Percentiles rank a stretch among this genome's conserved stretches.
Evolutionary conservation across 2,113 vertebrate species (phyloP).

Genomic region (Myiozetetes cayanensis): DNA sequence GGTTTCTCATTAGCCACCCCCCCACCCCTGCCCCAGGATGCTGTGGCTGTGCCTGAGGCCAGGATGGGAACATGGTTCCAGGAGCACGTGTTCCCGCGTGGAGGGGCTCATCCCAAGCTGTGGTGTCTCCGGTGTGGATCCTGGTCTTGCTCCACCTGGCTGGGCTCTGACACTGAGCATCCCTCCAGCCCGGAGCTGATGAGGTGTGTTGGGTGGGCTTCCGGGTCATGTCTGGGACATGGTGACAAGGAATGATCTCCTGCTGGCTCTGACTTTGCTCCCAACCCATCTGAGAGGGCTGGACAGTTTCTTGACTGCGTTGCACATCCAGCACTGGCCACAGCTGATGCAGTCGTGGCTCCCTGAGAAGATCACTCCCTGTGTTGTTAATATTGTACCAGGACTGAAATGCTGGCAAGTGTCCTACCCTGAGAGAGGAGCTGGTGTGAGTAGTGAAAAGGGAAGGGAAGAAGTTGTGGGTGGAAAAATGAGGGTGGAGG

Average conservation of each 20-base stretch:
- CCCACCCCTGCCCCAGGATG: background rate
- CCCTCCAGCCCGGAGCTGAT: background rate
- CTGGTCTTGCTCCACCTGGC: background rate
- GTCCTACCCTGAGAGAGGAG: background rate
- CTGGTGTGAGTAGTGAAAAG: background rate
- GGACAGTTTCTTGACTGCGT: background rate
- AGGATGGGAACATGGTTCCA: background rate
- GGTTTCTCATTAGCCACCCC: conserved; percentile 64
- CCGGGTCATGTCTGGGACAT: background rate
- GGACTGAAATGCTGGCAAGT: background rate
- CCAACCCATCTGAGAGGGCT: background rate
- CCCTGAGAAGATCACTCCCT: background rate
- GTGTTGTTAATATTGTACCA: background rate
- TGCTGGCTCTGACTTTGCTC: background rate
- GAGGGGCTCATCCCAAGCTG: background rate
- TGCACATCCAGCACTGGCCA: background rate
- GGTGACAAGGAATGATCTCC: background rate
- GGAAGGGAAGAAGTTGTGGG: conserved; percentile 38
- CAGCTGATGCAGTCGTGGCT: background rate
- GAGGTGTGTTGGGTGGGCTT: background rate
- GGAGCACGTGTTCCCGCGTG: rapidly evolving
- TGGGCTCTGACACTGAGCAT: background rate
- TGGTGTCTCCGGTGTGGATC: rapidly evolving
- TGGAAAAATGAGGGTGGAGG: conserved; percentile 50
- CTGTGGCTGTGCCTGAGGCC: background rate